phyloP scores from a whole-genome alignment of 1,140 invertebrate genomes.

The Platorchestia sp. region DNA sequence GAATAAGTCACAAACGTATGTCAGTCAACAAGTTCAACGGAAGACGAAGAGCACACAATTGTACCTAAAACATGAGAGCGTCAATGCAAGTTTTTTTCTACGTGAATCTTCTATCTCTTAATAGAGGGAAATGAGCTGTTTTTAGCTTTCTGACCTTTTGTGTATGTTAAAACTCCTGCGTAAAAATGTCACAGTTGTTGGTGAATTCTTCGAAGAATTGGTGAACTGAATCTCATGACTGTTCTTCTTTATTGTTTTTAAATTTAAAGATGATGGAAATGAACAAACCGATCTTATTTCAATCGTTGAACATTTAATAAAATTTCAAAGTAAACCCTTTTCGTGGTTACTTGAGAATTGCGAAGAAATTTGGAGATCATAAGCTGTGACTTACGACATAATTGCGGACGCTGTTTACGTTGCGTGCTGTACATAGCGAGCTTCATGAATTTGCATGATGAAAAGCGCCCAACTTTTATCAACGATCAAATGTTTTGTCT shows the following conservation, averaged over 20 bases:
- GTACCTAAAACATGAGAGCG: not conserved
- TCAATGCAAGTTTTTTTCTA: not conserved
- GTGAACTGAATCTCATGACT: not conserved
- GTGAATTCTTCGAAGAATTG: not conserved
- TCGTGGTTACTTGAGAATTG: not conserved
- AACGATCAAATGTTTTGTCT: slow-evolving; percentile 35
- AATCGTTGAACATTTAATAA: not conserved
- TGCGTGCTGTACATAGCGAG: slow-evolving; percentile 37
- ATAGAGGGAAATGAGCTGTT: not conserved
- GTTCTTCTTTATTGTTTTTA: not conserved
- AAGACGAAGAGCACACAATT: not conserved
- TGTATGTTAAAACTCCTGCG: not conserved
- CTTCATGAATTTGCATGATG: slow-evolving; percentile 16
- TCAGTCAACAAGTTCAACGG: not conserved
- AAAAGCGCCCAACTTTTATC: slow-evolving; percentile 36
- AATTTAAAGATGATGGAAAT: not conserved
- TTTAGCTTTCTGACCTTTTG: not conserved
- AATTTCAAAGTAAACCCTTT: not conserved
- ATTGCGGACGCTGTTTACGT: slow-evolving; percentile 23
- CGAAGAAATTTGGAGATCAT: not conserved
- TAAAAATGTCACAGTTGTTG: not conserved
- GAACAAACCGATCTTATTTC: not conserved
- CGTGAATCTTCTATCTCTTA: not conserved
- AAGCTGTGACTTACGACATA: not conserved
- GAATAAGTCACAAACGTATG: not conserved